Evolutionary conservation across 2,888 invertebrate genomes (phyloP).

Genomic region (Ochlodes sylvanus): DNA sequence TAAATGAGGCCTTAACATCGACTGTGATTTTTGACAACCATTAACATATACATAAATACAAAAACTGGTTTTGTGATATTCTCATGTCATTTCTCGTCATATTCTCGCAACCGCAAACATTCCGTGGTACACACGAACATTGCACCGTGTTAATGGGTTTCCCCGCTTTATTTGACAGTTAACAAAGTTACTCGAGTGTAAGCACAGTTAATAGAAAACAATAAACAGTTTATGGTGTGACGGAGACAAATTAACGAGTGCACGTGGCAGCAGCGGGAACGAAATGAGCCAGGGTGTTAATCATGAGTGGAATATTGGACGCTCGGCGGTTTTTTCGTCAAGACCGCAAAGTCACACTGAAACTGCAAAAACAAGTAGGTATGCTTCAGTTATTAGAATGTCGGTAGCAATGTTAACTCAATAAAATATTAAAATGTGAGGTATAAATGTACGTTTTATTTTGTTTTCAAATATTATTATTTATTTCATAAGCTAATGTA

Average conservation of each 20-base stretch:
- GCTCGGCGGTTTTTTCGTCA: conserved; percentile 14
- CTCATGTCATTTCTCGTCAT: background rate
- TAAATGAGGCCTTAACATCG: no score
- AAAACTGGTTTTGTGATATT: no score
- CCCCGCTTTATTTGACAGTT: conserved; percentile 40
- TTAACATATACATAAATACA: no score
- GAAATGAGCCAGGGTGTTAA: conserved; percentile 49
- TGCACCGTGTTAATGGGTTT: conserved; percentile 30
- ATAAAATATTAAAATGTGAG: no score
- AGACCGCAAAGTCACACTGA: background rate
- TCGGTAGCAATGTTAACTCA: no score
- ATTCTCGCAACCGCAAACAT: background rate
- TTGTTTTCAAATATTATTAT: no score
- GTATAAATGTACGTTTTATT: no score
- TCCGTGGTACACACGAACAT: conserved; percentile 20
- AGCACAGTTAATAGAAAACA: conserved; percentile 64
- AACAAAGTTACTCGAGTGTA: conserved; percentile 45
- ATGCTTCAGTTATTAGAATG: no score
- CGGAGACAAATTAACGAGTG: conserved; percentile 71
- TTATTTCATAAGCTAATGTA: no score
- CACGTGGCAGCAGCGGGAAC: conserved; percentile 57
- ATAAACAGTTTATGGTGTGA: conserved; percentile 74
- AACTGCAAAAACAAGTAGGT: no score
- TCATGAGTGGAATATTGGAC: conserved; percentile 29
- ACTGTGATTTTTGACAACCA: no score